Base-by-base conservation (phyloP, 2,888 invertebrate genomes). In the Nycteola revayana region DNA sequence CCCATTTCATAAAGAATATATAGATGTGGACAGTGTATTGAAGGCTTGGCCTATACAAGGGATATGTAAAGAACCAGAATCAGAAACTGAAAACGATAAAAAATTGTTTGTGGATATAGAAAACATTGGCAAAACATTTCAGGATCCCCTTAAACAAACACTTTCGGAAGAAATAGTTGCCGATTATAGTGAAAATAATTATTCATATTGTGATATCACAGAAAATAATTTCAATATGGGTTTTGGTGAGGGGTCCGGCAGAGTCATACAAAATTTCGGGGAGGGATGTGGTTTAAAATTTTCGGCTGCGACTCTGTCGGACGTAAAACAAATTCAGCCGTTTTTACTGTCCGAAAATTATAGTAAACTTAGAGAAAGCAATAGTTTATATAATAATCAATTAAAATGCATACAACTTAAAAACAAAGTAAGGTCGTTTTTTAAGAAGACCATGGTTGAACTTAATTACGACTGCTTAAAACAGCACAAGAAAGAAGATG, bases 271-370 rank as follows among this genome's bases (percentile, higher is more conserved):
- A 82, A 76, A 82, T 84, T 81, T 72, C 60, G 69, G 70, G 73
- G 68, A 71, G 57, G 67, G 60, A 74, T 73, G 66, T 67, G 65
- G 71, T 70, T 70, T 66, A 75, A 79, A 79, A 72, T 66, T 81
- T 80, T 84, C 89, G 89, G 88, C 89, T 88, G 89, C 87, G 86
- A 85, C 86, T 88, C 89, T 90, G 89, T 86, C 89, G 89, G 89
- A 89, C 89, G 88, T 88, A 83, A 89, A 89, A 77, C 88, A 79
- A 71, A 61, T 70, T 77, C 88, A 88, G 88, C 89, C 87, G 85
- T 75, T 74, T 75, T 75, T 77, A 72, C 62, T 61, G 74, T 78
- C 80, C 72, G 69, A 70, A 60, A 56, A 60, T 49, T 53, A 50
- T 57, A 49, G 62, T 42, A 47, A 60, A 33, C 49, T 42, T 38